Conservation (phyloP, 2,888 invertebrate genomes). For the Drosophila dives region DNA sequence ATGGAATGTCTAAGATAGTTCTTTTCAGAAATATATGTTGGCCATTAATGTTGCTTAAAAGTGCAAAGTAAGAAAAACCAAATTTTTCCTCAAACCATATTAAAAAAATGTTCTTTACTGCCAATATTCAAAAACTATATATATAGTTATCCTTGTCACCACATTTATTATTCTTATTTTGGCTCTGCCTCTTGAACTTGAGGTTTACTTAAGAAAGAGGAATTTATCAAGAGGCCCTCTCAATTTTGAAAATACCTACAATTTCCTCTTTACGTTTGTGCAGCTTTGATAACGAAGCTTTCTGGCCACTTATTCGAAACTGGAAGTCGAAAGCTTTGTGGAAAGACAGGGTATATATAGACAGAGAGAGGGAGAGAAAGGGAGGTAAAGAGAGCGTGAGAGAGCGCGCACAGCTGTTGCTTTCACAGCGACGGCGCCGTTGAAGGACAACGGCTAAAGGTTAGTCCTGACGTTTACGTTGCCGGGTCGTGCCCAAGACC, state of each 20-base stretch:
- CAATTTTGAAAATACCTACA: constrained; percentile 10
- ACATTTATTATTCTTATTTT: not conserved
- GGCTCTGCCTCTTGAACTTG: too few species aligned
- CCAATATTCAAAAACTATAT: not conserved
- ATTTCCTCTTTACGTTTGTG: constrained; percentile 9
- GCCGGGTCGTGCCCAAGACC: constrained; percentile 69
- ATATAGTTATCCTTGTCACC: not conserved
- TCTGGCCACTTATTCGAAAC: constrained; percentile 54
- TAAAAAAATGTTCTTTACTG: not conserved
- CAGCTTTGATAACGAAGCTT: constrained; percentile 71
- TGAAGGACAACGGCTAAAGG: constrained; percentile 77
- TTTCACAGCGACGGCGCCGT: constrained; percentile 76
- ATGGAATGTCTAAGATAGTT: not conserved
- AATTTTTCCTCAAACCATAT: too few species aligned
- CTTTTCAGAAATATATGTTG: not conserved
- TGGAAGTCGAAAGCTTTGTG: constrained; percentile 61
- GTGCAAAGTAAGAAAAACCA: not conserved
- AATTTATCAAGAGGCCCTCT: constrained; percentile 25
- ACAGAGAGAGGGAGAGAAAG: constrained; percentile 4
- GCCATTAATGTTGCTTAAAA: not conserved
- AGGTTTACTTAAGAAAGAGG: not conserved
- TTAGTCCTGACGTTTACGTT: constrained; percentile 78
- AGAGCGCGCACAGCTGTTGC: constrained; percentile 74
- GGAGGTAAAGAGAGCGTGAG: constrained; percentile 21
- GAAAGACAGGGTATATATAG: constrained; percentile 33